Percentiles rank a stretch among this genome's conserved stretches.
Evolutionary conservation across 2,113 vertebrate species (phyloP).

Genomic region (Petaurus breviceps): DNA sequence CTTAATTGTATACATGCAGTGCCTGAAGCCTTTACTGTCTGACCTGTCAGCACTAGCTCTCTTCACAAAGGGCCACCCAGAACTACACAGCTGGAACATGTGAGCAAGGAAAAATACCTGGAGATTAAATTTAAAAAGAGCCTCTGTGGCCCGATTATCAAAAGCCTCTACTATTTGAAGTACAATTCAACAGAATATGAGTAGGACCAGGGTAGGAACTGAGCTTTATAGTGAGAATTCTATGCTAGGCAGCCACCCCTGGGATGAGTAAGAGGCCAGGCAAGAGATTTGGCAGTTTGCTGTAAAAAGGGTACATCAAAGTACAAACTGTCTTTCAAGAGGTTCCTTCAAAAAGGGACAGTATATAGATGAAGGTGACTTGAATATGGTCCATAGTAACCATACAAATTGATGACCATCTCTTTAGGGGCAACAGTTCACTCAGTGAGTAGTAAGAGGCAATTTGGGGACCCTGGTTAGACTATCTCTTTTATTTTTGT

Average conservation of each 20-base stretch:
- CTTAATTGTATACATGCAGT: neutral
- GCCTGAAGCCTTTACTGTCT: neutral
- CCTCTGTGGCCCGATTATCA: conserved; percentile 47
- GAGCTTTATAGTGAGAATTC: neutral
- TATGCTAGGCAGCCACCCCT: neutral
- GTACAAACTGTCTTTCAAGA: neutral
- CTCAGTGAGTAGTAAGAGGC: neutral
- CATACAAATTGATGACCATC: neutral
- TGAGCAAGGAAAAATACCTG: neutral
- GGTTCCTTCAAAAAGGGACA: neutral
- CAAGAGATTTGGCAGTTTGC: neutral
- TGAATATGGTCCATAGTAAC: neutral
- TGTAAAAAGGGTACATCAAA: neutral
- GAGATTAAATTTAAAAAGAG: conserved; percentile 62
- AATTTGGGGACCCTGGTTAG: neutral
- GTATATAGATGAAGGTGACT: neutral
- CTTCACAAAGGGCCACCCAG: conserved; percentile 9
- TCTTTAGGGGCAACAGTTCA: neutral
- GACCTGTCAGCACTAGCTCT: neutral
- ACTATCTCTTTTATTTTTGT: neutral
- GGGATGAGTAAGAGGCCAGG: neutral
- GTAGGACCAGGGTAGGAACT: neutral
- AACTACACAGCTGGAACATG: fast-evolving
- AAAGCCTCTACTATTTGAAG: conserved; percentile 51
- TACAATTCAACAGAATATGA: conserved; percentile 44